Evolutionary conservation across 2,113 vertebrate genomes (phyloP).

Genomic region (Cyanoramphus novaezelandiae): DNA sequence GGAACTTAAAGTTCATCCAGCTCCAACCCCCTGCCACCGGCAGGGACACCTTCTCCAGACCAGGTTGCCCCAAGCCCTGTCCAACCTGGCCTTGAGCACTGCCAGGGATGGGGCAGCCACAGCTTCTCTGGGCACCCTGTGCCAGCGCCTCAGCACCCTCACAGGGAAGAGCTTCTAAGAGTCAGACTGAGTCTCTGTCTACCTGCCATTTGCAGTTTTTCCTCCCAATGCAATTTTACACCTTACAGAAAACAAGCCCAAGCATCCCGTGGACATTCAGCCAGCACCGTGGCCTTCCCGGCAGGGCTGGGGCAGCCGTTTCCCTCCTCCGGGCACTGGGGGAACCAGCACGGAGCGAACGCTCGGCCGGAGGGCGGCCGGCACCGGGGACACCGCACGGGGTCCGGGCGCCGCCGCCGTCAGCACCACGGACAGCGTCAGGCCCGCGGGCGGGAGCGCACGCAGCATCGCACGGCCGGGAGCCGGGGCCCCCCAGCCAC

Average conservation of each 20-base stretch:
- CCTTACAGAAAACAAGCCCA: not conserved
- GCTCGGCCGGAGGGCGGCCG: no score
- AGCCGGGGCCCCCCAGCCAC: not conserved
- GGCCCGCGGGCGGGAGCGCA: rapidly evolving
- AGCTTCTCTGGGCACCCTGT: not conserved
- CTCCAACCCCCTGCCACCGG: not conserved
- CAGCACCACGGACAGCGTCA: conserved; percentile 16
- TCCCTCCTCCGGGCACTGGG: not conserved
- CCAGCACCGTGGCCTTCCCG: not conserved
- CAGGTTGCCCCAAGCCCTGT: not conserved
- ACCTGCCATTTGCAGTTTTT: not conserved
- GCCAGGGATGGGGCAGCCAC: not conserved
- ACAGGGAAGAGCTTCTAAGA: not conserved
- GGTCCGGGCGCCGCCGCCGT: not conserved
- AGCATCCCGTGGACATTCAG: rapidly evolving
- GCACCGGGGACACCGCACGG: no score
- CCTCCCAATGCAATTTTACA: not conserved
- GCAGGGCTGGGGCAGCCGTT: not conserved
- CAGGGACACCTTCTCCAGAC: not conserved
- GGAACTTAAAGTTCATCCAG: not conserved
- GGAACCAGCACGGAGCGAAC: not conserved
- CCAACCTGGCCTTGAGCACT: not conserved
- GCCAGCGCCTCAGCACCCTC: not conserved
- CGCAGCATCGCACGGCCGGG: rapidly evolving
- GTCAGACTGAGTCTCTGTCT: not conserved